These are phyloP conservation scores for Pluvianellus socialis DNA, from an alignment of 2,113 vertebrate genomes.

Conservation along the genomic window DNA sequence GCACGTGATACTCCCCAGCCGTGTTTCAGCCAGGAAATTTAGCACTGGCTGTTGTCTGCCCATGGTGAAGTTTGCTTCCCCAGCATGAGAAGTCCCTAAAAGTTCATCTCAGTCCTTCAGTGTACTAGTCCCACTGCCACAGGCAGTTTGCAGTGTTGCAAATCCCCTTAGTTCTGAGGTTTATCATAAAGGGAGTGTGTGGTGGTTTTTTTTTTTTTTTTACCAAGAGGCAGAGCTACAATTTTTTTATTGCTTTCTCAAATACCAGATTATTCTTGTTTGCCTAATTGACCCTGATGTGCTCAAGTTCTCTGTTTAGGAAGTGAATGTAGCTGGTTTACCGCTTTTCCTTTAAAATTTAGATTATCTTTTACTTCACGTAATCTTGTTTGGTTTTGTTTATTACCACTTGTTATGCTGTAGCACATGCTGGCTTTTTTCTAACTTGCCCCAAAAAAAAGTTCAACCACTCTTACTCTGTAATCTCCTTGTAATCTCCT, in stretches of 20 bases:
- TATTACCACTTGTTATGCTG: neutral
- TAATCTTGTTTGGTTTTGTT: neutral
- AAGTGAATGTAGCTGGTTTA: neutral
- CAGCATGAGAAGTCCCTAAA: neutral
- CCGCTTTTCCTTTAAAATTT: neutral
- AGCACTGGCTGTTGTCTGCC: neutral
- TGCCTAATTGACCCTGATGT: neutral
- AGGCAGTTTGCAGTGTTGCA: neutral
- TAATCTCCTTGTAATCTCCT: neutral
- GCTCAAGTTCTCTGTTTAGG: neutral
- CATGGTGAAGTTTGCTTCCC: neutral
- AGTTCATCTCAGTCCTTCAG: neutral
- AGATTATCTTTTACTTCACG: neutral
- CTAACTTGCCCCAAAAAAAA: neutral
- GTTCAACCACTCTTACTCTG: neutral
- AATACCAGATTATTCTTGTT: neutral
- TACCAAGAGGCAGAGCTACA: neutral
- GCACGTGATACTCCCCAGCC: neutral
- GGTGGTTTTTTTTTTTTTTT: neutral
- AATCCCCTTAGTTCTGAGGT: neutral
- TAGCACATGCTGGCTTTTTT: neutral
- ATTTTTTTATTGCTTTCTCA: neutral
- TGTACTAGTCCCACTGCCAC: neutral
- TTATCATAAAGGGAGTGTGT: neutral
- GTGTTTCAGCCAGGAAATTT: neutral